Conservation (phyloP, 2,888 invertebrate genomes). For the Laspeyria flexula region DNA sequence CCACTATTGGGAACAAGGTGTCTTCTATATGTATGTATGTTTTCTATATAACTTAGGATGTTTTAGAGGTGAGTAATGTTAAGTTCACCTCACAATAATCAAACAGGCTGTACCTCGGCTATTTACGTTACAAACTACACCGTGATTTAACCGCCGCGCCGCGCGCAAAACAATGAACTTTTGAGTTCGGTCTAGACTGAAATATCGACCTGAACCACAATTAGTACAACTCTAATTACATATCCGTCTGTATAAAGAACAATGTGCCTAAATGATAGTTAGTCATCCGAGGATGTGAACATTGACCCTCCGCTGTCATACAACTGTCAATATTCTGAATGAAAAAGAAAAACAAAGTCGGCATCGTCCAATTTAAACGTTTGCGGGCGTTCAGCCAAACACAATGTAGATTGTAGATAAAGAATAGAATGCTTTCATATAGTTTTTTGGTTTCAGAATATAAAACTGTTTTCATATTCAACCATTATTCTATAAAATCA, state of each 20-base stretch:
- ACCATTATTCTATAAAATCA: not conserved
- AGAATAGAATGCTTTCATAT: not conserved
- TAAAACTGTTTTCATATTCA: not conserved
- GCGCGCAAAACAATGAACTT: slow-evolving; percentile 4
- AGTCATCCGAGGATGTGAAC: slow-evolving; percentile 35
- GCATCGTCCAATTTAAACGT: not conserved
- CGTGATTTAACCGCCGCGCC: not conserved
- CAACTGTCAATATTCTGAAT: slow-evolving; percentile 2
- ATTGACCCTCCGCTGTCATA: slow-evolving; percentile 34
- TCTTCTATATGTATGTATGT: no score
- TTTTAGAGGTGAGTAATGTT: no score
- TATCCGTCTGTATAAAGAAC: slow-evolving; percentile 15
- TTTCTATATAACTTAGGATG: no score
- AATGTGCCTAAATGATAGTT: slow-evolving; percentile 28
- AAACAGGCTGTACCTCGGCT: not conserved
- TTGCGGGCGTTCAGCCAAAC: slow-evolving; percentile 17
- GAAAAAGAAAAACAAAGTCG: slow-evolving; percentile 7
- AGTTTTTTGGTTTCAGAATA: not conserved
- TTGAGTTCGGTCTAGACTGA: slow-evolving; percentile 35
- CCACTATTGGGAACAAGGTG: no score
- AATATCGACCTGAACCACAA: slow-evolving; percentile 33
- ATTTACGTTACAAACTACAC: not conserved
- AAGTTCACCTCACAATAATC: no score
- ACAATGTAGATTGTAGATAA: not conserved
- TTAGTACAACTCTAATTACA: slow-evolving; percentile 34